These are phyloP conservation scores for Heliocidaris tuberculata DNA, from an alignment of 35 echinoderm and acorn worm genomes.

Conservation along the genomic window DNA sequence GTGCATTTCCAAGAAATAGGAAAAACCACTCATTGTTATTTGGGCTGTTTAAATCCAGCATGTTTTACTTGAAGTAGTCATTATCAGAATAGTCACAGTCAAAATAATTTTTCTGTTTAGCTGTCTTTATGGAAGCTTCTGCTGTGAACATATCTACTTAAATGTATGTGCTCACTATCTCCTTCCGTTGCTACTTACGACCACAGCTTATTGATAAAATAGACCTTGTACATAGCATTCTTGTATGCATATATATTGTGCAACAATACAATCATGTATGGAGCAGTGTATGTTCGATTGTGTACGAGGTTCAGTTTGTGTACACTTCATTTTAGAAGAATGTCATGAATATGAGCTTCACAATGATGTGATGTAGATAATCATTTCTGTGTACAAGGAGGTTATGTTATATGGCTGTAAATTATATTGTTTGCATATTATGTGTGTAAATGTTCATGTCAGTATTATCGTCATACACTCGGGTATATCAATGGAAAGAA, in stretches of 20 bases:
- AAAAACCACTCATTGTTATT: too few species aligned
- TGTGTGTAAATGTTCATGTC: background rate
- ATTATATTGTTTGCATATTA: constrained; percentile 7
- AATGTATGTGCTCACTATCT: too few species aligned
- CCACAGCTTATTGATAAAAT: background rate
- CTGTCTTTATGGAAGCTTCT: too few species aligned
- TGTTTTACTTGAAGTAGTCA: too few species aligned
- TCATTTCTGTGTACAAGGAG: background rate
- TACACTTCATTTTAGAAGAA: background rate
- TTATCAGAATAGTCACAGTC: too few species aligned
- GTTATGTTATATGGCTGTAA: background rate
- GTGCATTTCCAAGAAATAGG: too few species aligned
- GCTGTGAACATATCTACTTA: too few species aligned
- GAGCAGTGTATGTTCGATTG: background rate
- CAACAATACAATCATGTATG: background rate
- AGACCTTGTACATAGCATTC: background rate
- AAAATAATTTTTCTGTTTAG: too few species aligned
- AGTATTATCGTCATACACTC: constrained; percentile 6
- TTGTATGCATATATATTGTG: background rate
- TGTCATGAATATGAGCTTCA: background rate
- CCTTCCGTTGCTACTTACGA: background rate
- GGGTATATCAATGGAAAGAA: background rate
- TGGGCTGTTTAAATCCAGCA: too few species aligned
- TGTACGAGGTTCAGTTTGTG: background rate
- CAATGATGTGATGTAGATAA: constrained; percentile 4